phyloP scores from a whole-genome alignment of 2,797 vertebrate genomes.

The Peromyscus aztecus region DNA sequence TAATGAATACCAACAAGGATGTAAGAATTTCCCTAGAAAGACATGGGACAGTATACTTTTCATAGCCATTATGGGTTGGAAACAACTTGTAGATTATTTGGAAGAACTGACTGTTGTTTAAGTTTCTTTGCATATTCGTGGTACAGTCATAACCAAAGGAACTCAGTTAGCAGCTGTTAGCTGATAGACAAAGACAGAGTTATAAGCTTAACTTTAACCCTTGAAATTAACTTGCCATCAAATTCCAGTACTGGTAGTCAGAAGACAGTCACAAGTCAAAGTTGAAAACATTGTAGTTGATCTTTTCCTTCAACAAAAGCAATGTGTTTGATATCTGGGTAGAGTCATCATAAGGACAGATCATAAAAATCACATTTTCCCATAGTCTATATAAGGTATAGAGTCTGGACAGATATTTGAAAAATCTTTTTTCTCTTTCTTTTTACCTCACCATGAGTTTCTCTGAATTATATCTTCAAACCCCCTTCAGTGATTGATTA shows the following conservation, averaged over 20 bases:
- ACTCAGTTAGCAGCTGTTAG: background rate
- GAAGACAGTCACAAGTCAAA: background rate
- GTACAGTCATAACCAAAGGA: background rate
- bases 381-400: background rate
- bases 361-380: background rate
- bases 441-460: background rate
- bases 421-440: background rate
- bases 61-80: background rate
- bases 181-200: background rate
- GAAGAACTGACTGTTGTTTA: background rate
- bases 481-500: background rate
- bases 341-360: background rate
- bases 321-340: background rate
- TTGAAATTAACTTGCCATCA: slow-evolving; percentile 1
- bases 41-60: background rate
- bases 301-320: background rate
- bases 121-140: background rate
- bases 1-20: background rate
- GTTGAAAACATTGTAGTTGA: background rate
- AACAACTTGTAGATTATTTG: background rate
- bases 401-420: slow-evolving; percentile 9
- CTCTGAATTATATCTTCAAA: background rate
- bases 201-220: background rate
- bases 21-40: background rate
- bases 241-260: background rate